Base-by-base conservation (phyloP, 2,797 vertebrate species). In the Darevskia mixta region DNA sequence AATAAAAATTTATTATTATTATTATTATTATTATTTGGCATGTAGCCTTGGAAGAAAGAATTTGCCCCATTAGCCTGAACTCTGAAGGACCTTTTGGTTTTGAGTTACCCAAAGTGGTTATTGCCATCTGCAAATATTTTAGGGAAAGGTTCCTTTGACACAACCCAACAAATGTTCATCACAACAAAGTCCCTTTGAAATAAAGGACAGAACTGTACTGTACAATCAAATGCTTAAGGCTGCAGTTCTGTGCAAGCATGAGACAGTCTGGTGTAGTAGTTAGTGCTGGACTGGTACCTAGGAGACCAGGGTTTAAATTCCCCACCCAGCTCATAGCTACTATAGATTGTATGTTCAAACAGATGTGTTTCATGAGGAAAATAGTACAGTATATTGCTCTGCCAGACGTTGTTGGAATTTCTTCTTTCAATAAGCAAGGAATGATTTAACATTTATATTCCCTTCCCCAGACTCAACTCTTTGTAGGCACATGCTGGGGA, bases 311-410 rank as follows among this genome's bases (percentile, higher is more conserved):
- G 18, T 61, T 61, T 23, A 61, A 61, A 7, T 61, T 61, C 58
- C 58, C 58, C 58, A 61, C 58, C 20, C 5, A 20, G 58, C 18
- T 55, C 49, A 55, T 55, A 15, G 75, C 82, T 92, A 87, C 6
- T 79, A 78, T 81, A 55, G 84, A 95, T 91, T 71, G 90, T 94
- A 94, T 90, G 84, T 77, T 89, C 85, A 89, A 80, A 89, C 85
- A 87, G 84, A 43, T 87, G 29, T 79, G 73, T 35, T 82, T 86
- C 71, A 66, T 73, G 86, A 86, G 72, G 86, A 87, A 93, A 92
- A 91, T 18, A 89, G 45, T 85, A 76, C 67, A 73, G 20, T 86
- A 87, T 87, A 91, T 89, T 93, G 86, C 35, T 73, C 78, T 86
- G 38, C 87, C 79, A 83, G 79, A 49, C 81, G 87, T 76, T 82